Base-by-base conservation (phyloP, 2,797 vertebrate genomes). In the Euthynnus affinis region DNA sequence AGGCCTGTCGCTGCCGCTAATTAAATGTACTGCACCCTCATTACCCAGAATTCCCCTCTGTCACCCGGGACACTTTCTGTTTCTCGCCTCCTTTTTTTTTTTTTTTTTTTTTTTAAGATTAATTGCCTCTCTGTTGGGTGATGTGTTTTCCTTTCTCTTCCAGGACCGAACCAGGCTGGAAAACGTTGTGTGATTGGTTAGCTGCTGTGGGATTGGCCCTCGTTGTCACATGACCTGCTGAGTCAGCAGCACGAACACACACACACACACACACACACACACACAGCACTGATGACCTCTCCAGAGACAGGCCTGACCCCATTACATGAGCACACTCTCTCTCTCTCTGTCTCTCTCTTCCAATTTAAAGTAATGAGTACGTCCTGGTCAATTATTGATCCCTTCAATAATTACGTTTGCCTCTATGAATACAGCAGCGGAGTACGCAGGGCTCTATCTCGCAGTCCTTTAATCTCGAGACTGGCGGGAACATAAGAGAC, bases 271-370 rank as follows among this genome's bases (percentile, higher is more conserved):
- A 23, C 66, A 46, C 44, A 22, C 66, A 57, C 23, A 23, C 59
- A 44, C 65, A 66, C 44, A 44, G 32, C 34, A 18, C 58, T 88
- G 88, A 86, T 90, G 85, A 88, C 84, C 64, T 69, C 87, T 83
- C 87, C 18, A 72, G 89, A 85, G 90, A 88, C 57, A 2, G 23
- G 27, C 46, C 48, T 76, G 85, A 90, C 86, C 86, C 82, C 74
- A 74, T 88, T 87, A 71, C 70, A 60, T 17, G 62, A 62, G 25
- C 15, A 29, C 53, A 13, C 1, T 23, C 14, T 3, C 57, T 56
- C 15, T 15, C 42, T 53, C 2, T 15, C 57, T 18, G 49, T 53
- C 44, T 8, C 18, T 62, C 14, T 34, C 9, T 32, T 25, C 57
- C 25, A 62, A 20, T 76, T 67, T 51, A 62, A 53, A 81, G 61